Evolutionary conservation across 2,113 vertebrate genomes (phyloP).

Genomic region (Alethe castanea): DNA sequence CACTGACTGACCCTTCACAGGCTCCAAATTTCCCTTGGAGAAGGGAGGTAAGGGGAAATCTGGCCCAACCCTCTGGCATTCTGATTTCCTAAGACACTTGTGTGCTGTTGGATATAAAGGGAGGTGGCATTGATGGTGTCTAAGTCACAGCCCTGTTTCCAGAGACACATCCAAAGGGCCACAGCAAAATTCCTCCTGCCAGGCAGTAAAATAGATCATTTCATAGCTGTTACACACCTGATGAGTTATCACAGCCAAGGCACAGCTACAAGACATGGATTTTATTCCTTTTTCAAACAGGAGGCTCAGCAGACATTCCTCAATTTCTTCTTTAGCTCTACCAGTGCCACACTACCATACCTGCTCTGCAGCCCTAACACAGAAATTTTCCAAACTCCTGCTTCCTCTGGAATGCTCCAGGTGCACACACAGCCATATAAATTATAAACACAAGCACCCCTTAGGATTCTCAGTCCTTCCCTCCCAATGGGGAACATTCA

Average conservation of each 20-base stretch:
- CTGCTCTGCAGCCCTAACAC: background rate
- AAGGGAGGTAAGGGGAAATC: background rate
- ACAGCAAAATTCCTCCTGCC: background rate
- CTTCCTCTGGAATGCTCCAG: background rate
- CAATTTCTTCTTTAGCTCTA: background rate
- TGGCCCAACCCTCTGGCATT: background rate
- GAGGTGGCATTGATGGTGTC: background rate
- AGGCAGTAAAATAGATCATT: background rate
- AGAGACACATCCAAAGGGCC: background rate
- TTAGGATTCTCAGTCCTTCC: background rate
- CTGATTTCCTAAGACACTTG: background rate
- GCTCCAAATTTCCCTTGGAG: background rate
- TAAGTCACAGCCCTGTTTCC: background rate
- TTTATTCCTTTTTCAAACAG: background rate
- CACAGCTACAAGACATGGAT: background rate
- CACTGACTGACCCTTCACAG: background rate
- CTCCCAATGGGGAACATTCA: rapidly evolving
- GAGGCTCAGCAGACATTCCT: background rate
- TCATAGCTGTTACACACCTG: background rate
- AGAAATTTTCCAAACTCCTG: background rate
- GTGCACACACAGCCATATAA: background rate
- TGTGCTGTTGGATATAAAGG: background rate
- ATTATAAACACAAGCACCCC: background rate
- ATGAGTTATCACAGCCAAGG: background rate
- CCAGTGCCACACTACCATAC: rapidly evolving